Evolutionary conservation across 2,888 invertebrate species (phyloP).

Genomic region (Timema podura): DNA sequence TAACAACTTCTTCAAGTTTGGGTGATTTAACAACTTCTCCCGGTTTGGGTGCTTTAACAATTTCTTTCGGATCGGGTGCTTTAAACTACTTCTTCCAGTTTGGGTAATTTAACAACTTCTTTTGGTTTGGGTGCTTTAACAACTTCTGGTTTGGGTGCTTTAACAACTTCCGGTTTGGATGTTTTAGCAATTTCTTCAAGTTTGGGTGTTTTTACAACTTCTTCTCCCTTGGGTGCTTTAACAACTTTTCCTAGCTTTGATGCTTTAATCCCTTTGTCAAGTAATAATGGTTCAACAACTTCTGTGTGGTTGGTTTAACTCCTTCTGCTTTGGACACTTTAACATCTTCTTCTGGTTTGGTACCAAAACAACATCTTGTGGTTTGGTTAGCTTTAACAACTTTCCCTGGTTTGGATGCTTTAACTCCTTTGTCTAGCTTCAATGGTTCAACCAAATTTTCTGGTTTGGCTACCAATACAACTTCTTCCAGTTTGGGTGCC

Average conservation of each 20-base stretch:
- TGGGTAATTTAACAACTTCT: too few relatives aligned
- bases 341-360: background rate
- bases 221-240: background rate
- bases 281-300: background rate
- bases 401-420: background rate
- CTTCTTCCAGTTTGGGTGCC: slow-evolving; percentile 26
- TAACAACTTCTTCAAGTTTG: background rate
- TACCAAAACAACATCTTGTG: too few relatives aligned
- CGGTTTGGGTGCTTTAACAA: background rate
- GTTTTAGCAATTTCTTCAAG: background rate
- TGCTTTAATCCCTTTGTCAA: too few relatives aligned
- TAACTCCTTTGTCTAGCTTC: background rate
- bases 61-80: background rate
- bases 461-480: background rate
- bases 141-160: background rate
- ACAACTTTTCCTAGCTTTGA: background rate
- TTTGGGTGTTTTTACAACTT: background rate
- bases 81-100: background rate
- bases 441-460: background rate
- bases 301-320: background rate
- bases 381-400: background rate
- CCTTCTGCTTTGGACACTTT: background rate
- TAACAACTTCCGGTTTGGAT: slow-evolving; percentile 24
- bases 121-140: slow-evolving; percentile 11
- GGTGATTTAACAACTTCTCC: background rate